Evolutionary conservation across 2,113 vertebrate genomes (phyloP), one percentile per base, ranked within the genome.

Genomic region (Phalacrocorax aristotelis): DNA sequence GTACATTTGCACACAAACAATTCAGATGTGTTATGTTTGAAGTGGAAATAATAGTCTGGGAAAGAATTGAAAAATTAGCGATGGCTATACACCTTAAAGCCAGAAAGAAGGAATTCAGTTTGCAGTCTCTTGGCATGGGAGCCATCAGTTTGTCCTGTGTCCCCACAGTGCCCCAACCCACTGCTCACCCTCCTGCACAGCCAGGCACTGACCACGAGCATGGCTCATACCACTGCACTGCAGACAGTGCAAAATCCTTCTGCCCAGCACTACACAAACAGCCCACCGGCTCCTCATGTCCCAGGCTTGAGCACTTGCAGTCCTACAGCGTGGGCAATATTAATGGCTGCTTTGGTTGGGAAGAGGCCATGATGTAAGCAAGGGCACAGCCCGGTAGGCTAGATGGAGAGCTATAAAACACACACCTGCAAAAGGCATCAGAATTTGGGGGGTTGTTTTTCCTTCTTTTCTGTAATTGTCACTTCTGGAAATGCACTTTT

Each of bases 161-260:
- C 36, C 68, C 10, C 38, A 42, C 66, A 57, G 54, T 30, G 26
- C n/a, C 30, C 40, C 4, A 0, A 38, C 26, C 12, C 38, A 66
- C n/a, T 49, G 23, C 25, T 57, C 61, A 55, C 21, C 20, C 29
- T 76, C 21, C 38, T 11, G 18, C 54, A n/a, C 0, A 0, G n/a
- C n/a, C 76, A 75, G 32, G 11, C 36, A 52, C 32, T 0, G 0
- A 48, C 13, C 30, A 57, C 21, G 6, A 3, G 25, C 3, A 1
- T 17, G 40, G 32, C 6, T 89, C 32, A 19, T 5, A 17, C 29
- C 1, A 1, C 40, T 57, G 42, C 15, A 18, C 52, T 16, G 20
- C 48, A 46, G 72, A 8, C 14, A 22, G 38, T 16, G 36, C 22
- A 64, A 64, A 74, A 68, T 15, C 55, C 66, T 60, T 25, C 70